Evolutionary conservation across 2,888 invertebrate species (phyloP).

Genomic region (Agrochola lota): DNA sequence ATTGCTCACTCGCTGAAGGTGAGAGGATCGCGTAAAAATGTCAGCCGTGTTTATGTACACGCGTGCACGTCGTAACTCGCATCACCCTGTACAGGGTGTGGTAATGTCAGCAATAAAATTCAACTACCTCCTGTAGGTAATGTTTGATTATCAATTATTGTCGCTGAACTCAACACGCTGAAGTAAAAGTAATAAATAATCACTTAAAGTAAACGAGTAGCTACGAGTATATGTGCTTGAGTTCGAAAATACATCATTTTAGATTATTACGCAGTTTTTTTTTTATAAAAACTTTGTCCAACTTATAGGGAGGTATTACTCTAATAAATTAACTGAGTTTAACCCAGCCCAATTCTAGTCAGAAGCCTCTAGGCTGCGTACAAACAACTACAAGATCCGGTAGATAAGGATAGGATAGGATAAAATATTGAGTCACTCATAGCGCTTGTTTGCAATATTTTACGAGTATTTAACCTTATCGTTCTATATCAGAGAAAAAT

Average conservation of each 20-base stretch:
- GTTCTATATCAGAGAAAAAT: neutral
- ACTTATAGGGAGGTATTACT: neutral
- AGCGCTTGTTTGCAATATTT: neutral
- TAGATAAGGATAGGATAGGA: no score
- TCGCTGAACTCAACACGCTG: neutral
- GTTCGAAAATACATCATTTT: neutral
- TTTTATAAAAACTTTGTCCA: no score
- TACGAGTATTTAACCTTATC: neutral
- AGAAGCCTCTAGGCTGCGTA: neutral
- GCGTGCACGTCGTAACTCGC: constrained; percentile 33
- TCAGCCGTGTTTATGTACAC: constrained; percentile 59
- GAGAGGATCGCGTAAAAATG: constrained; percentile 78
- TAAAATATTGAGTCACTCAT: neutral
- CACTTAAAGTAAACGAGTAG: constrained; percentile 7
- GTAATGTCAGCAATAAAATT: constrained; percentile 52
- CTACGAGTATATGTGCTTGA: neutral
- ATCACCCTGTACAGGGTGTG: constrained; percentile 23
- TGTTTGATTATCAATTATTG: constrained; percentile 29
- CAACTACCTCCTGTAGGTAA: constrained; percentile 41
- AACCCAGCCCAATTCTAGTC: no score
- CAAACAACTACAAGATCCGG: neutral
- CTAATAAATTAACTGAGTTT: neutral
- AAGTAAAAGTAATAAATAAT: no score
- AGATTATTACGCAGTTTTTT: neutral
- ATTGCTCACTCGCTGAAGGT: constrained; percentile 78